Evolutionary conservation across 2,797 vertebrate species (phyloP), one percentile per base, ranked within the genome.

Genomic region (Chanos chanos): DNA sequence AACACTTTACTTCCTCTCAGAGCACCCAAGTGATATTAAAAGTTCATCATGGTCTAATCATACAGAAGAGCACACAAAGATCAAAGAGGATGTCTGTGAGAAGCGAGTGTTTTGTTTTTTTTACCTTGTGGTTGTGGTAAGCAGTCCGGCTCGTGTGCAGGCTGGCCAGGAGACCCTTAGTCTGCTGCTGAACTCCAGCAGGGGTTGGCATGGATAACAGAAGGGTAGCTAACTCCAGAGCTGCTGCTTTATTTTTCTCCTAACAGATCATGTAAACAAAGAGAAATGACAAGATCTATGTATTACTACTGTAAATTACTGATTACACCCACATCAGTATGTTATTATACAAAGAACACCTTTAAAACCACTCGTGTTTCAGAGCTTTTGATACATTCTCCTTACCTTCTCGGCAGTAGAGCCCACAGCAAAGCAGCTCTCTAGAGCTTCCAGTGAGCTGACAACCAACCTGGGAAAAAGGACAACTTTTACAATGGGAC

Each of bases 101-200:
- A n/a, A n/a, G n/a, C n/a, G n/a, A n/a, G n/a, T n/a, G n/a, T n/a
- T n/a, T n/a, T n/a, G n/a, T n/a, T n/a, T n/a, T 33, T 6, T 8
- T 33, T 86, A 99, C 97, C 94, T 99, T 99, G 86, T 99, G 96
- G 84, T 94, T 99, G 80, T 99, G 97, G 78, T 99, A 99, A 1
- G 95, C 93, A 0, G 92, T 95, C 67, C 97, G 93, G 81, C 94
- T 99, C 70, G 93, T 96, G 81, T 99, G 96, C 71, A 99, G 78
- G 76, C 97, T 98, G 27, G 97, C 95, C 80, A 99, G 80, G n/a
- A 99, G 94, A 49, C 93, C 96, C 81, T 99, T 99, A 58, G 97
- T 97, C 72, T 99, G 97, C 75, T 97, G 95, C 79, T 98, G 96
- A 70, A 99, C 96, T 0, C 96, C 96, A 71, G 93, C 78, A 27